These are phyloP conservation scores for Cryptosula pallasiana DNA, from an alignment of 2,888 invertebrate genomes.

Conservation along the genomic window DNA sequence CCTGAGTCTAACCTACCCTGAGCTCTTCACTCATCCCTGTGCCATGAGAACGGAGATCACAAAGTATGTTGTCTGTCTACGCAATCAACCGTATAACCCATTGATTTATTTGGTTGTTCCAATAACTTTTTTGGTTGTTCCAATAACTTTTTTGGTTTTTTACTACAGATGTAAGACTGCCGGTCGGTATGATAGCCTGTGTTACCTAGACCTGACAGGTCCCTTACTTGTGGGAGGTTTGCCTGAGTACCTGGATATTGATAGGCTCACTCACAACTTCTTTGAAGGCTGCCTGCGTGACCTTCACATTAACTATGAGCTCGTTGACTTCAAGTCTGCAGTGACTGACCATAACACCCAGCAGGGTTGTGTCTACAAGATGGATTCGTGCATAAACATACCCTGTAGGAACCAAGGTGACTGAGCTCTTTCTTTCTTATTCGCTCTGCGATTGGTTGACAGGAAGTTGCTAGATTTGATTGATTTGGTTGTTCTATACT, in stretches of 20 bases:
- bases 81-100: no score
- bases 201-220: conserved; percentile 72
- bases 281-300: conserved; percentile 88
- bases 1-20: background rate
- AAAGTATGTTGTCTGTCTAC: no score
- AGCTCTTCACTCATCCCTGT: conserved; percentile 3
- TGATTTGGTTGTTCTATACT: no score
- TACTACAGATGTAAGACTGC: background rate
- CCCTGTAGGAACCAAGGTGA: conserved; percentile 86
- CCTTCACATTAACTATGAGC: conserved; percentile 75
- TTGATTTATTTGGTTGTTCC: no score
- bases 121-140: no score
- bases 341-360: conserved; percentile 85
- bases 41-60: background rate
- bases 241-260: conserved; percentile 55
- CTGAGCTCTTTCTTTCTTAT: no score
- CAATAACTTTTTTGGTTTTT: no score
- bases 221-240: conserved; percentile 87
- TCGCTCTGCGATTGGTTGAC: no score
- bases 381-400: conserved; percentile 72
- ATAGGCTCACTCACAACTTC: conserved; percentile 56
- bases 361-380: conserved; percentile 80
- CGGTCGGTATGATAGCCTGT: background rate
- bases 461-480: no score
- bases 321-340: conserved; percentile 71